Percentiles rank a stretch among this genome's conserved stretches.
These are phyloP conservation scores for Dicycla oo DNA, from an alignment of 2,888 invertebrate species.

Conservation along the genomic window DNA sequence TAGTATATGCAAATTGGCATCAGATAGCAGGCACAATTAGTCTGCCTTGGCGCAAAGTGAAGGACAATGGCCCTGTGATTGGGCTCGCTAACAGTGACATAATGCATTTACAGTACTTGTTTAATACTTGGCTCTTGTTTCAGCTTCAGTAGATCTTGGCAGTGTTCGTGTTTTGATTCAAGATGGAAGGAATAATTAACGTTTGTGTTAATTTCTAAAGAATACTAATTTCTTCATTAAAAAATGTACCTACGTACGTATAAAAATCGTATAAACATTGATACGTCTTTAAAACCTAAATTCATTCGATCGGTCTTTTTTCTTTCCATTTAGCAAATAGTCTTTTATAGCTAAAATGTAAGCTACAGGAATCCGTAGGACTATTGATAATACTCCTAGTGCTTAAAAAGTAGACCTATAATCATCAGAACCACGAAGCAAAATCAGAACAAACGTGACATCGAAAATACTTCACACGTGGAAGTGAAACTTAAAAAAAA, in stretches of 20 bases:
- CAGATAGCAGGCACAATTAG: constrained; percentile 47
- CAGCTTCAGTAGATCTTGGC: constrained; percentile 22
- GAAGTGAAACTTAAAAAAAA: too few relatives aligned
- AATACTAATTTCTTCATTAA: too few relatives aligned
- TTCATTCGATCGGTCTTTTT: background rate
- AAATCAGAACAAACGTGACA: background rate
- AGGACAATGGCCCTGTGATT: constrained; percentile 52
- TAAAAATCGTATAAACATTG: too few relatives aligned
- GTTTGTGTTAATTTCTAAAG: background rate
- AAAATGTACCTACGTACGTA: too few relatives aligned
- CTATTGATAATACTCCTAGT: background rate
- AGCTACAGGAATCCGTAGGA: background rate
- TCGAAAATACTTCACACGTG: background rate
- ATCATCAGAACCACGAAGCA: background rate
- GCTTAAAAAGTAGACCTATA: background rate
- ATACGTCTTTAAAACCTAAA: background rate
- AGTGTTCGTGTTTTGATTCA: constrained; percentile 8
- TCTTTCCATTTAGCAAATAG: background rate
- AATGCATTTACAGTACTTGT: constrained; percentile 45
- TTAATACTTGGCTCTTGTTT: constrained; percentile 34
- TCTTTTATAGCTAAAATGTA: background rate
- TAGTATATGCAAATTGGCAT: constrained; percentile 45
- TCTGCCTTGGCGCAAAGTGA: constrained; percentile 11
- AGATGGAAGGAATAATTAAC: background rate
- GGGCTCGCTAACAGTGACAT: constrained; percentile 18